Evolutionary conservation across 2,797 vertebrate genomes (phyloP).

Genomic region (Aldrovandia affinis): DNA sequence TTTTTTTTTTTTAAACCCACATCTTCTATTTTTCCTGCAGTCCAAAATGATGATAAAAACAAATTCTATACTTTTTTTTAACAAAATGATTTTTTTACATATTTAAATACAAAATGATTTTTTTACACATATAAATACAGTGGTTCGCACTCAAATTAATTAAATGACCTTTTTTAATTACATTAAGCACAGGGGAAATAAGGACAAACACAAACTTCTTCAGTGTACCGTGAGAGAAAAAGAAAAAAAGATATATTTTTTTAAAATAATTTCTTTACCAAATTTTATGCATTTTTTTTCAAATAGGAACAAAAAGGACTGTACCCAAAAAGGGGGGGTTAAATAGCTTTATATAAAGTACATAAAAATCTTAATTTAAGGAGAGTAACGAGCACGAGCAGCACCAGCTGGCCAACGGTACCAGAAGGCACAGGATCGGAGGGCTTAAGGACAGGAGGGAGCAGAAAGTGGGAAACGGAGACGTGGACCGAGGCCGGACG

Average conservation of each 20-base stretch:
- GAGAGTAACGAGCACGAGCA: neutral
- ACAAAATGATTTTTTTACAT: no score
- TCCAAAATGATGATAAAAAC: neutral
- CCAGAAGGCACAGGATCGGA: no score
- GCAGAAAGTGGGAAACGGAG: no score
- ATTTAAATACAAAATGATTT: no score
- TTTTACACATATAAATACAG: no score
- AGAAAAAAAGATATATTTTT: no score
- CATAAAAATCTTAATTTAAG: neutral
- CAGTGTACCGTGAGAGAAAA: neutral
- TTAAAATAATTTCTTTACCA: no score
- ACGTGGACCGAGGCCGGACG: neutral
- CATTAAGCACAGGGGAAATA: no score
- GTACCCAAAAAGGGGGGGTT: neutral
- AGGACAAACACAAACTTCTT: neutral
- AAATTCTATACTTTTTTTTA: neutral
- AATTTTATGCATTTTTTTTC: no score
- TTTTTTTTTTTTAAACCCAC: neutral
- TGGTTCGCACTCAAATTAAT: no score
- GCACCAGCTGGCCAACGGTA: neutral
- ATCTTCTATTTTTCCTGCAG: neutral
- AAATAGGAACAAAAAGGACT: no score
- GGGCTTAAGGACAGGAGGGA: neutral
- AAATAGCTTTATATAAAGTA: neutral
- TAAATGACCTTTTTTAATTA: no score